Percentiles rank a stretch among this genome's conserved stretches.
Evolutionary conservation across 2,113 vertebrate genomes (phyloP).

Genomic region (Dolichotis patagonum): DNA sequence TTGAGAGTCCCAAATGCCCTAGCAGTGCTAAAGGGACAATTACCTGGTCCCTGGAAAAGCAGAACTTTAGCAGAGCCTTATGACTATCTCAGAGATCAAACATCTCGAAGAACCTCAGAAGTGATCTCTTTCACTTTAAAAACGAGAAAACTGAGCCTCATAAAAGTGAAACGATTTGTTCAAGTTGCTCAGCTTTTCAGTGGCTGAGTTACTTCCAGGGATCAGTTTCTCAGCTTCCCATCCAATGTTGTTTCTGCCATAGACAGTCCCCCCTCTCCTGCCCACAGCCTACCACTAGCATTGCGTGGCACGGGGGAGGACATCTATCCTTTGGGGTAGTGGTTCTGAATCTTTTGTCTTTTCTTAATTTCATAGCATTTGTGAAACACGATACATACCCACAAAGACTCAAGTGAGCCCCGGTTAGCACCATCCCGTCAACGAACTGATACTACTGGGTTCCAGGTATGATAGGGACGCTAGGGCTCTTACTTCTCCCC

Average conservation of each 20-base stretch:
- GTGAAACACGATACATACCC: not conserved
- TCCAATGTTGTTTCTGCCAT: not conserved
- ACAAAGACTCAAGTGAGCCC: not conserved
- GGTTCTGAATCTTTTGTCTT: not conserved
- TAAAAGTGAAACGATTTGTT: not conserved
- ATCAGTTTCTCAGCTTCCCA: not conserved
- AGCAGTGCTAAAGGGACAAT: not conserved
- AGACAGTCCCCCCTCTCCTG: not conserved
- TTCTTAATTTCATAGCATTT: not conserved
- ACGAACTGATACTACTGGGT: not conserved
- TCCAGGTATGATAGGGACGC: not conserved
- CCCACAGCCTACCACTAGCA: not conserved
- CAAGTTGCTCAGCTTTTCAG: not conserved
- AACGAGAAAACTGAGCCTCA: not conserved
- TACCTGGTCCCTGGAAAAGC: not conserved
- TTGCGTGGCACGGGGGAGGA: not conserved
- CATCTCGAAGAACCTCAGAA: not conserved
- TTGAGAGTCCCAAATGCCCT: not conserved
- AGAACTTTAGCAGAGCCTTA: not conserved
- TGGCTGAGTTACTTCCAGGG: not conserved
- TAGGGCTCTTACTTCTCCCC: fast-evolving
- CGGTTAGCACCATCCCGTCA: not conserved
- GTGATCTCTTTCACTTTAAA: not conserved
- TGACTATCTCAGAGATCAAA: not conserved
- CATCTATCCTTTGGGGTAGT: not conserved